phyloP scores from a whole-genome alignment of 2,797 vertebrate species.

The Yasuhikotakia modesta region DNA sequence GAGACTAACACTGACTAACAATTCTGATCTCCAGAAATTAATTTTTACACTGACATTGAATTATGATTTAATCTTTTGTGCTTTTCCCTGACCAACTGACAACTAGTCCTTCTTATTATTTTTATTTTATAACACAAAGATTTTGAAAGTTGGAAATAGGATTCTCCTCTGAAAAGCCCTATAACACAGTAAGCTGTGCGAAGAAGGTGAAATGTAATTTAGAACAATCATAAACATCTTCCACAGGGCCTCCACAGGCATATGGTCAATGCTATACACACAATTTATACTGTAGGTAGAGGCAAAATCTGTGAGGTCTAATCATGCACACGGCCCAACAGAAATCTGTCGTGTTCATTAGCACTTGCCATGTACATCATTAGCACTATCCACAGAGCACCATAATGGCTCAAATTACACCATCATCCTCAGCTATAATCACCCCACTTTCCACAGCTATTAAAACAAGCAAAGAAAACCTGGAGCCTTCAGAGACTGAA shows the following conservation, averaged over 20 bases:
- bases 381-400: slow-evolving; percentile 61
- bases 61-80: too few species aligned
- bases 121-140: too few species aligned
- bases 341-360: slow-evolving; percentile 58
- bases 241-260: background rate
- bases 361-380: slow-evolving; percentile 48
- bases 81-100: too few species aligned
- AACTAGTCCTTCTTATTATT: too few species aligned
- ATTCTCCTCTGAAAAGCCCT: background rate
- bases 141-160: slow-evolving; percentile 10
- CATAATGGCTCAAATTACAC: slow-evolving; percentile 63
- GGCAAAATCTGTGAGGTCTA: slow-evolving; percentile 51
- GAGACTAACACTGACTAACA: too few species aligned
- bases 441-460: slow-evolving; percentile 59
- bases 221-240: background rate
- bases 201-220: background rate
- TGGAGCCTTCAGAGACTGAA: slow-evolving; percentile 41
- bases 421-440: slow-evolving; percentile 60
- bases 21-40: background rate
- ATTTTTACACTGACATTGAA: too few species aligned
- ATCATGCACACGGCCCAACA: slow-evolving; percentile 52
- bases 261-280: slow-evolving; percentile 35
- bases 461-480: slow-evolving; percentile 53
- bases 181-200: background rate
- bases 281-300: slow-evolving; percentile 35